Conservation (phyloP, 2,888 invertebrate genomes). For the Camptogramma bilineatum region DNA sequence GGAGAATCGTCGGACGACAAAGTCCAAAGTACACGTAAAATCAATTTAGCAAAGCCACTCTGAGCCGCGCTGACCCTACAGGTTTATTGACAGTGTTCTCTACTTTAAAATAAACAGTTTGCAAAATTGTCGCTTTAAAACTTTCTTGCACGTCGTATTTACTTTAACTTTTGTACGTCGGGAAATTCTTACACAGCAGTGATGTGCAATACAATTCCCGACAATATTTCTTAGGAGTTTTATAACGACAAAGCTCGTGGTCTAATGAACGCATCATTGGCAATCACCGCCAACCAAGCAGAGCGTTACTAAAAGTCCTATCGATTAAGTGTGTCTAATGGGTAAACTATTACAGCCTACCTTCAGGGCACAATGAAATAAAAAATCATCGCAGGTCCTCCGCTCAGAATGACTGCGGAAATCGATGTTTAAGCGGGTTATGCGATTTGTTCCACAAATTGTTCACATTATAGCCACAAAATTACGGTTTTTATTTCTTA, state of each 20-base stretch:
- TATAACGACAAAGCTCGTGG: constrained; percentile 1
- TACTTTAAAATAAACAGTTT: constrained; percentile 31
- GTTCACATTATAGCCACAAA: constrained; percentile 42
- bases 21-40: constrained; percentile 82
- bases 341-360: constrained; percentile 63
- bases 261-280: constrained; percentile 17
- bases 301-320: constrained; percentile 13
- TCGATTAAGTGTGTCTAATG: constrained; percentile 63
- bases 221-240: neutral
- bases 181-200: neutral
- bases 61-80: constrained; percentile 70
- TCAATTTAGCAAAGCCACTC: constrained; percentile 82
- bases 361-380: constrained; percentile 55
- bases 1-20: constrained; percentile 57
- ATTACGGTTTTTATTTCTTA: constrained; percentile 13
- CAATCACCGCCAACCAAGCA: constrained; percentile 17
- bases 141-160: neutral
- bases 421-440: constrained; percentile 60
- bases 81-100: constrained; percentile 35
- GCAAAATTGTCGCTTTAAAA: neutral
- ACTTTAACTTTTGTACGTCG: neutral
- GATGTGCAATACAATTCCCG: neutral
- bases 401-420: constrained; percentile 50
- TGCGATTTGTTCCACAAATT: constrained; percentile 63
- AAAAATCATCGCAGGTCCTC: constrained; percentile 42